Percentiles rank a stretch among this genome's conserved stretches.
phyloP scores from a whole-genome alignment of 2,888 invertebrate species.

The Atrina japonica region DNA sequence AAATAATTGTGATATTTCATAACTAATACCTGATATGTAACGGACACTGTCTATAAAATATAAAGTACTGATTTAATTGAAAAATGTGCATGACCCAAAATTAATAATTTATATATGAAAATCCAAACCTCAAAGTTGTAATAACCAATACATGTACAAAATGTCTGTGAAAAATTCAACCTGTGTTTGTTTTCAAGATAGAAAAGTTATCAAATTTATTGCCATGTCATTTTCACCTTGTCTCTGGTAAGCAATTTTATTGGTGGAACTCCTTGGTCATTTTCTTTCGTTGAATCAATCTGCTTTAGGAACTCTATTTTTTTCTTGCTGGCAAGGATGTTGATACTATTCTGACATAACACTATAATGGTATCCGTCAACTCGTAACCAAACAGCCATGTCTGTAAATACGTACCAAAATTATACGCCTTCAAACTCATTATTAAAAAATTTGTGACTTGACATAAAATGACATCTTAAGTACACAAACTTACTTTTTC shows the following conservation, averaged over 20 bases:
- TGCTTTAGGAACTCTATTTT: slow-evolving; percentile 98
- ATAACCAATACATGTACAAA: too few species aligned
- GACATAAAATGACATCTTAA: too few species aligned
- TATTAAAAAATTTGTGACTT: too few species aligned
- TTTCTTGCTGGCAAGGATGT: slow-evolving; percentile 97
- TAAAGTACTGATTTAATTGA: neutral
- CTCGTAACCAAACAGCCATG: slow-evolving; percentile 98
- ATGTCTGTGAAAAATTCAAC: too few species aligned
- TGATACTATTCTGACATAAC: slow-evolving; percentile 91
- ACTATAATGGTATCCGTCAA: slow-evolving; percentile 97
- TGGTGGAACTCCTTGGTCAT: slow-evolving; percentile 87
- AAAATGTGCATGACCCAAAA: too few species aligned
- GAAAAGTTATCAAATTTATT: too few species aligned
- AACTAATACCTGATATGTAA: neutral
- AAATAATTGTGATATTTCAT: neutral
- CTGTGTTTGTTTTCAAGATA: too few species aligned
- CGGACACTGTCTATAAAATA: neutral
- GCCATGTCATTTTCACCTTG: too few species aligned
- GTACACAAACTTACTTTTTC: too few species aligned
- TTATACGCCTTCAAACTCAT: too few species aligned
- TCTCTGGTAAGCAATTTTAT: slow-evolving; percentile 94
- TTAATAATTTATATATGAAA: too few species aligned
- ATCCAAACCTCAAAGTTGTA: too few species aligned
- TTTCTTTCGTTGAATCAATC: slow-evolving; percentile 77
- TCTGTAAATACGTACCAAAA: slow-evolving; percentile 84